Percentiles rank a stretch among this genome's conserved stretches.
These are phyloP conservation scores for Macquaria ambigua DNA, from an alignment of 2,113 vertebrate species.

Conservation along the genomic window DNA sequence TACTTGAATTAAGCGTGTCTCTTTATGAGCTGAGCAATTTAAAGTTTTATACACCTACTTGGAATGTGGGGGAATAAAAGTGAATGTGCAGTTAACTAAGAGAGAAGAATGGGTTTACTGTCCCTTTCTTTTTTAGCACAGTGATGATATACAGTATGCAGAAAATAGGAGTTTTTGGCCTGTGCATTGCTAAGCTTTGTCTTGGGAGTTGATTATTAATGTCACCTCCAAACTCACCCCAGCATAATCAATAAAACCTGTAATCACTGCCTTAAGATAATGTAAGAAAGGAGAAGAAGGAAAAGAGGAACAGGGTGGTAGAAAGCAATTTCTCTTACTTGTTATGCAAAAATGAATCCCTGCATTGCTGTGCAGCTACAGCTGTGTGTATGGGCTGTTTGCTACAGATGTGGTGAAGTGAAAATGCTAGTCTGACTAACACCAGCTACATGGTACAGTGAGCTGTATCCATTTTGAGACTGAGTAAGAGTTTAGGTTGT, in stretches of 20 bases:
- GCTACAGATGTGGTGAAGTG: neutral
- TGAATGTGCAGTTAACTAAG: constrained; percentile 47
- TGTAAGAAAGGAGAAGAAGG: neutral
- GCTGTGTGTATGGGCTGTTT: neutral
- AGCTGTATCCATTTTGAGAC: neutral
- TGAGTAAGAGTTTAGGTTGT: neutral
- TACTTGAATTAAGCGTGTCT: constrained; percentile 47
- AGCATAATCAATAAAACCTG: constrained; percentile 9
- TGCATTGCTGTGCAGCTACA: constrained; percentile 1
- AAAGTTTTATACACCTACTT: constrained; percentile 58
- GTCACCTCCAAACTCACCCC: constrained; percentile 1
- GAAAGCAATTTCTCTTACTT: neutral
- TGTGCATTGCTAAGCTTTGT: constrained; percentile 10
- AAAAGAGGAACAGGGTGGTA: neutral
- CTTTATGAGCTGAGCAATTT: constrained; percentile 68
- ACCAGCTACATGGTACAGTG: no score
- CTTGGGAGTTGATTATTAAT: constrained; percentile 17
- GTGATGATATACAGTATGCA: neutral
- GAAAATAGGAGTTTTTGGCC: neutral
- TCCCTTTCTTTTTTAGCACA: constrained; percentile 1
- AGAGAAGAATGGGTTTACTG: constrained; percentile 63
- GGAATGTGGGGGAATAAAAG: constrained; percentile 55
- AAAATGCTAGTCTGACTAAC: neutral
- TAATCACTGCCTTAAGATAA: constrained; percentile 9
- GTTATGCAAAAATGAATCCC: neutral